Percentiles rank a stretch among this genome's conserved stretches.
Conservation (phyloP, 2,888 invertebrate genomes). For the Napeogenes sylphis region DNA sequence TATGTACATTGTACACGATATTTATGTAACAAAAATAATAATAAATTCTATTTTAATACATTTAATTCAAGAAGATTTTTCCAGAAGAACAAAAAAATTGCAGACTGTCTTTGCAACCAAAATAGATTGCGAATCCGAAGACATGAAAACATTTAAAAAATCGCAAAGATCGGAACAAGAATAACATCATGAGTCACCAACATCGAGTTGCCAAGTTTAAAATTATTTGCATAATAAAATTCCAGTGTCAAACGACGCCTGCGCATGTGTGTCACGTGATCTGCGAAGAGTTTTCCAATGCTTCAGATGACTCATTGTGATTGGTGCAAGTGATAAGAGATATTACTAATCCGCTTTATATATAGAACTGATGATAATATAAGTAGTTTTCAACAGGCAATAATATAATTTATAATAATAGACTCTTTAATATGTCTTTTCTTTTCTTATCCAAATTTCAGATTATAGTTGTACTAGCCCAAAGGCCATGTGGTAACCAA, state of each 20-base stretch:
- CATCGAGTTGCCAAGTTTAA: slow-evolving; percentile 27
- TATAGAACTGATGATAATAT: no score
- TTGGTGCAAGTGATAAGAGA: slow-evolving; percentile 32
- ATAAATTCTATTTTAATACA: no score
- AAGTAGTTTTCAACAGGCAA: no score
- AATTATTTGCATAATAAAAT: slow-evolving; percentile 40
- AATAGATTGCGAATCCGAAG: neutral
- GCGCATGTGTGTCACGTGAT: slow-evolving; percentile 51
- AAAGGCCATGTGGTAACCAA: no score
- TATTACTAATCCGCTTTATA: neutral
- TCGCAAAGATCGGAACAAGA: slow-evolving; percentile 4
- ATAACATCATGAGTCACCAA: slow-evolving; percentile 18
- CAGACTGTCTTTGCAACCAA: neutral
- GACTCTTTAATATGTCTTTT: no score
- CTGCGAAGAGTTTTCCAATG: slow-evolving; percentile 60
- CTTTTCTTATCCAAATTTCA: no score
- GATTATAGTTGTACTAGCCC: no score
- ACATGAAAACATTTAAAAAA: slow-evolving; percentile 5
- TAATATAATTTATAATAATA: no score
- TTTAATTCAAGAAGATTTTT: no score
- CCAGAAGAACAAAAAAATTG: no score
- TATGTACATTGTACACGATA: no score
- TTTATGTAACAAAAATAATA: no score
- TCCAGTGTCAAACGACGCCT: slow-evolving; percentile 39
- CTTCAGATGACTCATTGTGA: slow-evolving; percentile 48